Conservation (phyloP, 2,888 invertebrate genomes). For the Eumerus sabulonum region DNA sequence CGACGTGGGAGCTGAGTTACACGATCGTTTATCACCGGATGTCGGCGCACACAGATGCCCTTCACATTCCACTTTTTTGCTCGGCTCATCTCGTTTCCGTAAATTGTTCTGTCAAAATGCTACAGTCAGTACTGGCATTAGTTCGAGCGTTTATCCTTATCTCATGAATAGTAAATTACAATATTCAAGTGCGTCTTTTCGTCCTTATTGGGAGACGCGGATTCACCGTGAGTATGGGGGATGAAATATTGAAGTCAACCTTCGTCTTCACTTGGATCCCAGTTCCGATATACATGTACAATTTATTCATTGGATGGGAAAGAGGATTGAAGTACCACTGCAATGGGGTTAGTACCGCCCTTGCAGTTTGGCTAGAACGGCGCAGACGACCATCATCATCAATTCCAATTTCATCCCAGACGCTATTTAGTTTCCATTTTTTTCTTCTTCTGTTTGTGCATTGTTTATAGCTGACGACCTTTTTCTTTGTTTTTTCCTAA, state of each 20-base stretch:
- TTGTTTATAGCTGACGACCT: constrained; percentile 42
- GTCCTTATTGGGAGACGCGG: constrained; percentile 1
- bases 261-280: constrained; percentile 49
- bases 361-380: constrained; percentile 51
- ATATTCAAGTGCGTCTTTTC: constrained; percentile 41
- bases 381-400: constrained; percentile 61
- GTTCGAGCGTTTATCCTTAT: constrained; percentile 55
- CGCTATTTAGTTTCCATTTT: constrained; percentile 23
- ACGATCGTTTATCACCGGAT: constrained; percentile 56
- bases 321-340: constrained; percentile 43
- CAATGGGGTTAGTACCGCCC: constrained; percentile 22
- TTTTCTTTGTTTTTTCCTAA: constrained; percentile 10
- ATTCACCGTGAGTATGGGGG: constrained; percentile 8
- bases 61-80: no score
- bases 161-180: constrained; percentile 68
- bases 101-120: constrained; percentile 46
- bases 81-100: constrained; percentile 5
- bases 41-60: background rate
- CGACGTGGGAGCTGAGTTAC: constrained; percentile 12
- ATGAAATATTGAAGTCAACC: constrained; percentile 62
- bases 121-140: background rate
- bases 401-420: constrained; percentile 65
- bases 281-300: constrained; percentile 39
- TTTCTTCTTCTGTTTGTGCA: constrained; percentile 17
- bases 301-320: constrained; percentile 64